Base-by-base conservation (phyloP, 2,797 vertebrate species). In the Clarias pachynema region DNA sequence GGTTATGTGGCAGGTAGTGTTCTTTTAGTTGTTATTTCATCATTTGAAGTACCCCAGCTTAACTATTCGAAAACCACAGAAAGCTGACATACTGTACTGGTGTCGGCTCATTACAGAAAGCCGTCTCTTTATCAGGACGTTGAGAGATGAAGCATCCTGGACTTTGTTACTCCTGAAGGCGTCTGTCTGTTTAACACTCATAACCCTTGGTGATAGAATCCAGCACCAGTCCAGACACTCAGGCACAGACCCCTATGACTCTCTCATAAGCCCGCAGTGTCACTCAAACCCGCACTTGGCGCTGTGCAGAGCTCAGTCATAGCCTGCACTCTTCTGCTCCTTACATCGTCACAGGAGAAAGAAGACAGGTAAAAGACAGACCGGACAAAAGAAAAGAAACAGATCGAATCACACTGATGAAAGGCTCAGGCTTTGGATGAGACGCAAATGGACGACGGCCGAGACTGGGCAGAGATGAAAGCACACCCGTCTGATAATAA, bases 361-460 rank as follows among this genome's bases (percentile, higher is more conserved):
- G 40, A 37, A 84, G 68, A 81, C 62, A 87, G 56, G 66, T 84
- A 77, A 81, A 83, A 85, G 57, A 69, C 72, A 78, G 82, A 79
- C 62, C 4, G 22, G 70, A 86, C 66, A 85, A 80, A 79, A 72
- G 81, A 85, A 80, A 82, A 78, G 85, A 87, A 84, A 85, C 86
- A 79, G 88, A 89, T 89, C 82, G 78, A 89, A 88, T 90, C 83
- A 86, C 60, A 63, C 85, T 88, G 91, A 91, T 91, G 89, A 91
- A 90, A 92, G 91, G 85, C 75, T 65, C 7, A 2, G 73, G 83
- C 60, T 81, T 77, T 84, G 86, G 85, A 89, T 4, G 74, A 88
- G 90, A 88, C 62, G 37, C 85, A 89, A 88, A 88, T 87, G 84
- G 83, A 90, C 70, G 84, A 81, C 62, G 34, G 83, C 72, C 34